Conservation (phyloP, 2,888 invertebrate species). For the Callyntrura guangdongensis region DNA sequence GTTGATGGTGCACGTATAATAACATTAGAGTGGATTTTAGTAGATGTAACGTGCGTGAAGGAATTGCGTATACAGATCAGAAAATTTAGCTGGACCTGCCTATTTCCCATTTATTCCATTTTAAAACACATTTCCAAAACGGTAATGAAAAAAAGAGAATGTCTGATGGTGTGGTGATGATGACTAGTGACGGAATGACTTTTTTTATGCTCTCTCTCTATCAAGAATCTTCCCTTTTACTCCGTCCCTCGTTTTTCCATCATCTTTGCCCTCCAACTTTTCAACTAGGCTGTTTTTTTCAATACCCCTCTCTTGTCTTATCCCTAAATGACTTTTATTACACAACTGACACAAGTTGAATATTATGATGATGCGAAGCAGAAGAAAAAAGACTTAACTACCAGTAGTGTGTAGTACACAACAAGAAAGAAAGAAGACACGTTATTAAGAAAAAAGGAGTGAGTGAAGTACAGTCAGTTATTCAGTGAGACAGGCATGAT, state of each 20-base stretch:
- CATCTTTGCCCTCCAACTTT: constrained; percentile 26
- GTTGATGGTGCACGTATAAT: constrained; percentile 20
- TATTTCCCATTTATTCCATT: constrained; percentile 62
- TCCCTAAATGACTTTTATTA: constrained; percentile 74
- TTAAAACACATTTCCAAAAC: constrained; percentile 55
- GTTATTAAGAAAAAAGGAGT: not conserved
- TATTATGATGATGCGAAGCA: constrained; percentile 31
- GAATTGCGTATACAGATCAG: constrained; percentile 36
- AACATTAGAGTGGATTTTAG: not conserved
- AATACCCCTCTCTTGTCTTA: constrained; percentile 70
- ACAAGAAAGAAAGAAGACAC: too few relatives aligned
- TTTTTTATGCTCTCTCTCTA: constrained; percentile 52
- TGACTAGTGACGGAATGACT: constrained; percentile 59
- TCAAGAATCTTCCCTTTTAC: constrained; percentile 11
- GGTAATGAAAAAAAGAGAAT: constrained; percentile 16
- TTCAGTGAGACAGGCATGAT: not conserved
- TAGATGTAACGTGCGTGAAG: constrained; percentile 30
- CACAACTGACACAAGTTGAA: constrained; percentile 64
- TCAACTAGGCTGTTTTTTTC: not conserved
- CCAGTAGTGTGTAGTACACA: too few relatives aligned
- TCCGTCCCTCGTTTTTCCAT: constrained; percentile 32
- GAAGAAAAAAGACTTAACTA: not conserved
- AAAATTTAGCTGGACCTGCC: constrained; percentile 40
- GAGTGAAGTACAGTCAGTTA: not conserved
- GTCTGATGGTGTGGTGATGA: constrained; percentile 12